Conservation (phyloP, 1,140 invertebrate genomes). For the Atta colombica region DNA sequence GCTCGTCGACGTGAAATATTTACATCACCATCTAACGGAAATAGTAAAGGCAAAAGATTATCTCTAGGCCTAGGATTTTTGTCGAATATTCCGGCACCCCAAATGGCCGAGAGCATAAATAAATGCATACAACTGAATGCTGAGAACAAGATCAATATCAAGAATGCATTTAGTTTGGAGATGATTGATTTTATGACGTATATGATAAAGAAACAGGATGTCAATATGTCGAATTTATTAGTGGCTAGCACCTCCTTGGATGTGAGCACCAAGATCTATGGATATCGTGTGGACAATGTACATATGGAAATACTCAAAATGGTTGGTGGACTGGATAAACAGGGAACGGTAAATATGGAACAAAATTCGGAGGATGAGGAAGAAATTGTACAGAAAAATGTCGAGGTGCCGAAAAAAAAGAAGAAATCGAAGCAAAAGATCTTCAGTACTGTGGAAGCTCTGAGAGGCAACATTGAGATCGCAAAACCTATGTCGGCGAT, state of each 20-base stretch:
- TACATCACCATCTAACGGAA: slow-evolving; percentile 18
- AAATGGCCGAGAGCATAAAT: slow-evolving; percentile 87
- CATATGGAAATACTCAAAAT: slow-evolving; percentile 93
- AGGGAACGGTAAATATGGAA: slow-evolving; percentile 85
- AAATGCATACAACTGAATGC: slow-evolving; percentile 89
- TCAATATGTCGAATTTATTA: slow-evolving; percentile 90
- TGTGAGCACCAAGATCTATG: slow-evolving; percentile 94
- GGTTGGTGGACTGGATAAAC: slow-evolving; percentile 88
- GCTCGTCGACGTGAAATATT: slow-evolving; percentile 73
- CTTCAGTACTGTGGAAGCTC: slow-evolving; percentile 82
- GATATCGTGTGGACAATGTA: slow-evolving; percentile 92
- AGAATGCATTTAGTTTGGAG: slow-evolving; percentile 94
- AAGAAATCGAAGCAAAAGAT: slow-evolving; percentile 79
- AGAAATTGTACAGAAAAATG: slow-evolving; percentile 50
- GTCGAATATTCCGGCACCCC: slow-evolving; percentile 73
- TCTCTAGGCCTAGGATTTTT: slow-evolving; percentile 78
- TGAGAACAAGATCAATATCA: slow-evolving; percentile 93
- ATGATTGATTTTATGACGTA: slow-evolving; percentile 94
- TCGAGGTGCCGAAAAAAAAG: slow-evolving; percentile 76
- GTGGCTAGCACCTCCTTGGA: slow-evolving; percentile 93
- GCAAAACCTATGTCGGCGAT: slow-evolving; percentile 76
- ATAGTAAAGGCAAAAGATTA: slow-evolving; percentile 65
- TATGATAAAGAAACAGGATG: slow-evolving; percentile 89
- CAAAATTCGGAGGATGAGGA: slow-evolving; percentile 78
- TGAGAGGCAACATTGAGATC: slow-evolving; percentile 83